Evolutionary conservation across 23 tunicate genomes (phyloP).

Genomic region (Ciona savignyi): DNA sequence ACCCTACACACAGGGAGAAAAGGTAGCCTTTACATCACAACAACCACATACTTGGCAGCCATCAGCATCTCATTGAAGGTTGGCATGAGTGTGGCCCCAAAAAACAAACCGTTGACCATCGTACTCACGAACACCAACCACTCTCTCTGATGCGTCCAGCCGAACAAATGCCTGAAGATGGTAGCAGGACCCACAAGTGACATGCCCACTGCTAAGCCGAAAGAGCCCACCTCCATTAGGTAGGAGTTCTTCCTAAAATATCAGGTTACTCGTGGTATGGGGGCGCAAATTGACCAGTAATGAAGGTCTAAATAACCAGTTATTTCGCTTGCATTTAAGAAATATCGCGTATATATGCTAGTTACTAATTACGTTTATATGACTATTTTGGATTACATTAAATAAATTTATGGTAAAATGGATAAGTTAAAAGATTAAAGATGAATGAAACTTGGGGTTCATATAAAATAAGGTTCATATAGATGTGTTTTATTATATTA

Average conservation of each 20-base stretch:
- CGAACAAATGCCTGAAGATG: slow-evolving; percentile 30
- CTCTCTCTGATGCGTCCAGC: slow-evolving; percentile 52
- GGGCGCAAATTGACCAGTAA: too few species aligned
- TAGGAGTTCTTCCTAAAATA: slow-evolving; percentile 30
- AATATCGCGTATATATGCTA: too few species aligned
- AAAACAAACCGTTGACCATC: slow-evolving; percentile 21
- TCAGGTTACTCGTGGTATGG: too few species aligned
- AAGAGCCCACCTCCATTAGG: slow-evolving; percentile 27
- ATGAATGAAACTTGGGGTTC: too few species aligned
- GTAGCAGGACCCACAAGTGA: slow-evolving; percentile 52
- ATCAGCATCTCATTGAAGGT: slow-evolving; percentile 71
- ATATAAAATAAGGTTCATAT: too few species aligned
- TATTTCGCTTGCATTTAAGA: too few species aligned
- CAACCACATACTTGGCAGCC: slow-evolving; percentile 50
- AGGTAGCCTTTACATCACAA: not conserved
- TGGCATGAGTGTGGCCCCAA: slow-evolving; percentile 78
- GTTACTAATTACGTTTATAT: too few species aligned
- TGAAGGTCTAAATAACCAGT: too few species aligned
- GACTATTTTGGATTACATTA: too few species aligned
- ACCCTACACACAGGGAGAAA: not conserved
- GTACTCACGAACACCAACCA: slow-evolving; percentile 67
- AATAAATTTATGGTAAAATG: too few species aligned
- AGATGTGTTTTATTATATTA: too few species aligned
- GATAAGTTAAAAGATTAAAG: too few species aligned
- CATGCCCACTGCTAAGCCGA: slow-evolving; percentile 29